These are phyloP conservation scores for Varecia variegata DNA, from an alignment of 2,797 vertebrate species.

Conservation along the genomic window DNA sequence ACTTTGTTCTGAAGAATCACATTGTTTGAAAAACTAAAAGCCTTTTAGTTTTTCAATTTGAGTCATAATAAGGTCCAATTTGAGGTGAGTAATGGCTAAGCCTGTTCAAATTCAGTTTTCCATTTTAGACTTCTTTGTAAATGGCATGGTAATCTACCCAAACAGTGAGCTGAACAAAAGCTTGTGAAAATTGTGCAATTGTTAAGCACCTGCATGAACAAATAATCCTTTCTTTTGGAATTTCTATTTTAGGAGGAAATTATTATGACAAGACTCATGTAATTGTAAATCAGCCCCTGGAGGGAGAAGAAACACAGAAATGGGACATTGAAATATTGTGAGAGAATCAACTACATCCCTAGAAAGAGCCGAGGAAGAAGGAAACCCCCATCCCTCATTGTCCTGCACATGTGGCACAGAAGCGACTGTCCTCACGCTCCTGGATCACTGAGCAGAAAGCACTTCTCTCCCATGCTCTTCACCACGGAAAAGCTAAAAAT, in stretches of 20 bases:
- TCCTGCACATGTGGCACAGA: neutral
- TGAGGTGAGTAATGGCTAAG: neutral
- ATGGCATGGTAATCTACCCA: neutral
- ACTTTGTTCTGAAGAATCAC: neutral
- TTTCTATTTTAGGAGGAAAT: slow-evolving; percentile 85
- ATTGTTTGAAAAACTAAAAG: neutral
- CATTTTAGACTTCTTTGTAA: neutral
- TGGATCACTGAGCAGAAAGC: slow-evolving; percentile 53
- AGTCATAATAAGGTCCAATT: neutral
- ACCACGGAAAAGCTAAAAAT: neutral
- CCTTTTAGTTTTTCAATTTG: neutral
- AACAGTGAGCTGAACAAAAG: neutral
- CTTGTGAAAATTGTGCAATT: neutral
- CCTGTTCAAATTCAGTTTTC: slow-evolving; percentile 20
- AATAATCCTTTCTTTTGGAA: slow-evolving; percentile 48
- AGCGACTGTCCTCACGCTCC: slow-evolving; percentile 72
- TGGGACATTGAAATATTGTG: slow-evolving; percentile 90
- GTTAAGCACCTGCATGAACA: slow-evolving; percentile 36
- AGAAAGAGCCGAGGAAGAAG: neutral
- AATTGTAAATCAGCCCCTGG: slow-evolving; percentile 83
- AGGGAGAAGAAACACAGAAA: slow-evolving; percentile 84
- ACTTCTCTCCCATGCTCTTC: neutral
- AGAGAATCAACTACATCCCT: slow-evolving; percentile 25
- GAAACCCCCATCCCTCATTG: neutral
- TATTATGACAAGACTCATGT: slow-evolving; percentile 88